These are phyloP conservation scores for Oryzias melastigma DNA, from an alignment of 2,113 vertebrate species.

Conservation along the genomic window DNA sequence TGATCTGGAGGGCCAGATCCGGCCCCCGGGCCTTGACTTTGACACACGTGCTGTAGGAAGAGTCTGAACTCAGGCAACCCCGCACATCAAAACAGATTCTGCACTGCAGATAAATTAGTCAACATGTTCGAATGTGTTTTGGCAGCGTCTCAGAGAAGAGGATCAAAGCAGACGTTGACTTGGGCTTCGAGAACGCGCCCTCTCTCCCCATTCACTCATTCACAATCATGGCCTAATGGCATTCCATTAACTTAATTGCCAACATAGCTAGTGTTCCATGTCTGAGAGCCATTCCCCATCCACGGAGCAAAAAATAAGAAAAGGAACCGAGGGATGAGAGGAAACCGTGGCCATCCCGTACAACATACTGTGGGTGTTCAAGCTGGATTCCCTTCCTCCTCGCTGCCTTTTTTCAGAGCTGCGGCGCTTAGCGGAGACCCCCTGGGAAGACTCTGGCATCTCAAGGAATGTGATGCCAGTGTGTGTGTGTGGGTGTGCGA, in stretches of 20 bases:
- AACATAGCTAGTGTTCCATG: slow-evolving; percentile 97
- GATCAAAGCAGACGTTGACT: slow-evolving; percentile 86
- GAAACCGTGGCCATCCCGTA: slow-evolving; percentile 68
- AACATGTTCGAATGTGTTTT: slow-evolving; percentile 73
- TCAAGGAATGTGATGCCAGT: slow-evolving; percentile 69
- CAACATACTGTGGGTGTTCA: slow-evolving; percentile 67
- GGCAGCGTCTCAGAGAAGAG: slow-evolving; percentile 81
- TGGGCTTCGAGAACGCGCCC: slow-evolving; percentile 86
- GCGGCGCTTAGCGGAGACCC: slow-evolving; percentile 65
- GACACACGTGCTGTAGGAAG: slow-evolving; percentile 29
- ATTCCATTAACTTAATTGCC: slow-evolving; percentile 99
- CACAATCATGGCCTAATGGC: slow-evolving; percentile 99
- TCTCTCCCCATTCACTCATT: slow-evolving; percentile 95
- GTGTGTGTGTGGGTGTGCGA: slow-evolving; percentile 7
- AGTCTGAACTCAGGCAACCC: slow-evolving; percentile 44
- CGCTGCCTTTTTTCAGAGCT: slow-evolving; percentile 65
- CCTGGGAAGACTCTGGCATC: slow-evolving; percentile 73
- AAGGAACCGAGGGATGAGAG: slow-evolving; percentile 49
- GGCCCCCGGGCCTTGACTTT: too few relatives aligned
- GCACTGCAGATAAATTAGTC: slow-evolving; percentile 27
- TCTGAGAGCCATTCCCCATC: slow-evolving; percentile 91
- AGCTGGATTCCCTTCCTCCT: slow-evolving; percentile 44
- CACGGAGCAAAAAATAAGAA: slow-evolving; percentile 61
- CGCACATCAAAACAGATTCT: slow-evolving; percentile 50
- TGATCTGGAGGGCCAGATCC: too few relatives aligned